Evolutionary conservation across 2,888 invertebrate genomes (phyloP).

Genomic region (Megalurothrips usitatus): DNA sequence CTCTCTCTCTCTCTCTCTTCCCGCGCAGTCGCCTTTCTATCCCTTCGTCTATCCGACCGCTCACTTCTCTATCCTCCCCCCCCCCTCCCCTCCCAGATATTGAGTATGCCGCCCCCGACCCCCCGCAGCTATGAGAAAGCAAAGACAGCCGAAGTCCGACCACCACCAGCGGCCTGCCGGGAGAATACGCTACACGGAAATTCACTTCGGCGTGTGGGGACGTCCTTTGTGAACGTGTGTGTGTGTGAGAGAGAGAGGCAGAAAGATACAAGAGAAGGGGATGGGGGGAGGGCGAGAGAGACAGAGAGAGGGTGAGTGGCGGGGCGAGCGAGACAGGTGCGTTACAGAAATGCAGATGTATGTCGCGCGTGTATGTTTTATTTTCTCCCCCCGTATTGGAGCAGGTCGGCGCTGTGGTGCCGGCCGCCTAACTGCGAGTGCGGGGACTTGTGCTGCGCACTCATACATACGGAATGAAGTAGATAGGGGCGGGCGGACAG

Average conservation of each 20-base stretch:
- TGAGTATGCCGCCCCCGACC: not conserved
- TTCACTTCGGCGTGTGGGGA: not conserved
- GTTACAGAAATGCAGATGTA: too few relatives aligned
- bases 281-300: not conserved
- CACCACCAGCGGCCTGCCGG: not conserved
- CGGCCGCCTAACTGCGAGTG: not conserved
- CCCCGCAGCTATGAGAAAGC: not conserved
- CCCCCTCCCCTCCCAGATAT: not conserved
- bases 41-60: not conserved
- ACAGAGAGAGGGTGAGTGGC: not conserved
- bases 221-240: not conserved
- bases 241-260: too few relatives aligned
- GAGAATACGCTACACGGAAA: not conserved
- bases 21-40: not conserved
- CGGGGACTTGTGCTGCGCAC: conserved; percentile 19
- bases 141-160: not conserved
- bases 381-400: too few relatives aligned
- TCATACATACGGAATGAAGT: conserved; percentile 20
- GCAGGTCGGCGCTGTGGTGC: not conserved
- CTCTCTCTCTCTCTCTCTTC: not conserved
- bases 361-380: too few relatives aligned
- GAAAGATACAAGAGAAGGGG: too few relatives aligned
- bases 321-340: not conserved
- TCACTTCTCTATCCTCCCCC: not conserved
- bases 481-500: not conserved